Conservation (phyloP, 2,888 invertebrate genomes). For the Silvanus unidentatus region DNA sequence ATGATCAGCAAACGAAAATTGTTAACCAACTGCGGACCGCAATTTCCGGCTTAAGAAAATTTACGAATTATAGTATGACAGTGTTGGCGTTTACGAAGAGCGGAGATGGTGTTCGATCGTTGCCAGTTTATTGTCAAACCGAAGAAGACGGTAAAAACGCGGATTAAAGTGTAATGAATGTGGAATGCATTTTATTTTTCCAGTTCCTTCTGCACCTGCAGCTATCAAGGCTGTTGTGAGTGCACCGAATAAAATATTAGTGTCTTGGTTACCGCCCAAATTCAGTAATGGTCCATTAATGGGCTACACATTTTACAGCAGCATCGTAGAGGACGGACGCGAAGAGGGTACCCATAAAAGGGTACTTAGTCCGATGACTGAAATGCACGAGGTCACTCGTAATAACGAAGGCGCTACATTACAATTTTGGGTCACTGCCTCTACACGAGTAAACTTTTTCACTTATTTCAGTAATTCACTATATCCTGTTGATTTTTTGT, state of each 20-base stretch:
- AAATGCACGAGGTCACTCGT: constrained; percentile 65
- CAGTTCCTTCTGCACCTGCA: constrained; percentile 84
- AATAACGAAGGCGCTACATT: constrained; percentile 68
- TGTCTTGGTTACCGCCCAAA: constrained; percentile 85
- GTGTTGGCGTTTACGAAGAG: constrained; percentile 83
- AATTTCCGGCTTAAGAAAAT: constrained; percentile 71
- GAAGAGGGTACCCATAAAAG: constrained; percentile 75
- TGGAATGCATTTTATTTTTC: constrained; percentile 17
- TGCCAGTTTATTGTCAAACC: constrained; percentile 79
- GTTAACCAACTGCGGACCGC: constrained; percentile 64
- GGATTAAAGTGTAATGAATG: neutral
- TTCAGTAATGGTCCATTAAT: constrained; percentile 78
- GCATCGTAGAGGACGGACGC: constrained; percentile 69
- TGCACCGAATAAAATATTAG: constrained; percentile 76
- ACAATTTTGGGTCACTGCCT: constrained; percentile 71
- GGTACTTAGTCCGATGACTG: constrained; percentile 62
- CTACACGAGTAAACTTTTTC: constrained; percentile 54
- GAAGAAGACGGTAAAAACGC: constrained; percentile 74
- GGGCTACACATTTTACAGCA: constrained; percentile 79
- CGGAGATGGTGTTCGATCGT: constrained; percentile 82
- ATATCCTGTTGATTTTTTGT: constrained; percentile 10
- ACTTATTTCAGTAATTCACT: neutral
- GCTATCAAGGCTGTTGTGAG: constrained; percentile 87
- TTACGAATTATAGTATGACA: constrained; percentile 88
- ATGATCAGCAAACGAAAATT: constrained; percentile 71